Evolutionary conservation across 2,113 vertebrate genomes (phyloP), one percentile per base, ranked within the genome.

Genomic region (Hemiprocne comata): DNA sequence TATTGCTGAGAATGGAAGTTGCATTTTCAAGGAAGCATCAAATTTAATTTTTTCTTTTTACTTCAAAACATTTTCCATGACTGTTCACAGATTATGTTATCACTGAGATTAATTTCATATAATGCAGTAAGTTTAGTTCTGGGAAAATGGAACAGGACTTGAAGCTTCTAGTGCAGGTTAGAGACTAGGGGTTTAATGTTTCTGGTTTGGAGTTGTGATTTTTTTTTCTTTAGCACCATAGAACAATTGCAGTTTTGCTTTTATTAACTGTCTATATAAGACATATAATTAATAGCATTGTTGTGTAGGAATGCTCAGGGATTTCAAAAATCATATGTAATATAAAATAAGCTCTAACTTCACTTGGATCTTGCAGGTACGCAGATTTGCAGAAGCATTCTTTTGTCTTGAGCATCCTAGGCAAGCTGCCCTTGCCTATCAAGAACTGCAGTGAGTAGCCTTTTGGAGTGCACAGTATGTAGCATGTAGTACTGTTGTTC

Each of bases 341-440:
- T 26, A 9, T 11, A 48, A 90, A 80, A 44, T 75, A 72, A 83
- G 11, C 10, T 62, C 25, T 88, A 15, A 50, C 46, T 96, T 70
- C 67, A 42, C 96, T 94, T 87, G 91, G 33, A 78, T 94, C 82
- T 92, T 98, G 94, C 96, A 99, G 99, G 99, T 99, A n/a, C 98
- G 98, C 72, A 98, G 99, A 84, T 99, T 99, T 98, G 98, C 99
- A 61, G 99, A 99, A 97, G 99, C 99, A 29, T 99, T 99, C 98
- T 99, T 99, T 96, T 99, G 99, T 97, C 98, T 99, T 34, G 99
- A 99, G 96, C 99, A 99, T 97, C 99, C 99, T n/a, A 98, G 99
- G 97, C 98, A 99, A 94, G 99, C 99, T 94, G 99, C 99, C 33
- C 98, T 99, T 95, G 99, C 99, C 60, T 99, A 99, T 97, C 99